phyloP scores from a whole-genome alignment of 2,888 invertebrate species.

The Lepidochitona cinerea region DNA sequence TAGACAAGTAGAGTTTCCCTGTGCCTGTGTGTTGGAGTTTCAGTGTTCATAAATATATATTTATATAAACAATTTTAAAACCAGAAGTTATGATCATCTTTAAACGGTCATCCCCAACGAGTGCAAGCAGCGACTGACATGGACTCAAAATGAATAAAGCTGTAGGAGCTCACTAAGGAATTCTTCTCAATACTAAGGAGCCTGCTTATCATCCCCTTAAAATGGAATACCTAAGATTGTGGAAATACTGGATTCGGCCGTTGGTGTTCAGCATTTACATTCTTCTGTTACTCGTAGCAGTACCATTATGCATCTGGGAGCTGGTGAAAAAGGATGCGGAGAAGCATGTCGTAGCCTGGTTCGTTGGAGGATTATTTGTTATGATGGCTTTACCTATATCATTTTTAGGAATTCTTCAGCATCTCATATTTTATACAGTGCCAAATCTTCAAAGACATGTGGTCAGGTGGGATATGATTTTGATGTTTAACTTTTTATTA shows the following conservation, averaged over 20 bases:
- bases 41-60: too few relatives aligned
- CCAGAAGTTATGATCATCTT: too few relatives aligned
- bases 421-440: constrained; percentile 92
- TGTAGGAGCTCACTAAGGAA: too few relatives aligned
- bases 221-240: constrained; percentile 69
- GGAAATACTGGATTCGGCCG: constrained; percentile 93
- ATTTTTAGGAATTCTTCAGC: constrained; percentile 94
- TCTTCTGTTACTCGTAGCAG: constrained; percentile 84
- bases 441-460: constrained; percentile 94
- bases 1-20: too few relatives aligned
- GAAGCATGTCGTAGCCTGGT: constrained; percentile 82
- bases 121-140: too few relatives aligned
- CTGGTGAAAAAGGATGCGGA: constrained; percentile 81
- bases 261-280: constrained; percentile 85
- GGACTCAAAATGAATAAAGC: too few relatives aligned
- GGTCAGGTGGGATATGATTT: constrained; percentile 78
- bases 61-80: too few relatives aligned
- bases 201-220: too few relatives aligned
- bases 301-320: constrained; percentile 87
- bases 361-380: constrained; percentile 93
- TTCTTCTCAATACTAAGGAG: too few relatives aligned
- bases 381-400: constrained; percentile 91
- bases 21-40: too few relatives aligned
- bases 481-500: background rate
- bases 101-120: too few relatives aligned